Evolutionary conservation across 1,140 invertebrate genomes (phyloP).

Genomic region (Stegodyphus mimosarum): DNA sequence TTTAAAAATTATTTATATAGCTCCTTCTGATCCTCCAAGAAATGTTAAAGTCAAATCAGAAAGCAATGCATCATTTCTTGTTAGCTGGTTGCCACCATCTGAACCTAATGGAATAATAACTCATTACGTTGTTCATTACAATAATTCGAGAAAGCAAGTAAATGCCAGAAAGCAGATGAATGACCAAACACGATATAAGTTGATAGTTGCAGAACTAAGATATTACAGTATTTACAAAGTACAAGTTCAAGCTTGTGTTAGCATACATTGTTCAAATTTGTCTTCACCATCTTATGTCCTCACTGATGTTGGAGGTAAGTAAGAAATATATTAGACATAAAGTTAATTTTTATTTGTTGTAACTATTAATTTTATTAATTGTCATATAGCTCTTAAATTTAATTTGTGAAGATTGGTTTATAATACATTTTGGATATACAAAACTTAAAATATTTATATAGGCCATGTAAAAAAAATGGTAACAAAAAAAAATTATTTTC

Average conservation of each 20-base stretch:
- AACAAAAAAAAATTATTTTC: too few species aligned
- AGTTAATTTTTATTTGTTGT: too few species aligned
- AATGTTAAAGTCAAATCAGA: background rate
- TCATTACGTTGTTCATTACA: constrained; percentile 88
- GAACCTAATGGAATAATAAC: constrained; percentile 90
- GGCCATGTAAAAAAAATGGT: too few species aligned
- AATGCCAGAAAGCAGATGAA: background rate
- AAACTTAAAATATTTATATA: too few species aligned
- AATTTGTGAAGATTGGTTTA: too few species aligned
- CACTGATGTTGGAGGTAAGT: constrained; percentile 45
- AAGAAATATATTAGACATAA: too few species aligned
- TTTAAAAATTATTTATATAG: constrained; percentile 9
- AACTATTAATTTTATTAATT: too few species aligned
- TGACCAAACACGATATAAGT: background rate
- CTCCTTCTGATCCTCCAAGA: constrained; percentile 22
- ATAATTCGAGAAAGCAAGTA: background rate
- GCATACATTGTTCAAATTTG: constrained; percentile 4
- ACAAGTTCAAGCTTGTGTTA: constrained; percentile 26
- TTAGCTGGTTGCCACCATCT: constrained; percentile 88
- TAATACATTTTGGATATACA: too few species aligned
- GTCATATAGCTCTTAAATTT: too few species aligned
- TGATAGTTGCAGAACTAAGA: background rate
- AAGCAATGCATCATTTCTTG: constrained; percentile 72
- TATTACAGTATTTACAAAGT: constrained; percentile 21
- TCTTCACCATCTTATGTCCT: background rate